Evolutionary conservation across 2,888 invertebrate species (phyloP), one percentile per base, ranked within the genome.

Genomic region (Melipona bicolor): DNA sequence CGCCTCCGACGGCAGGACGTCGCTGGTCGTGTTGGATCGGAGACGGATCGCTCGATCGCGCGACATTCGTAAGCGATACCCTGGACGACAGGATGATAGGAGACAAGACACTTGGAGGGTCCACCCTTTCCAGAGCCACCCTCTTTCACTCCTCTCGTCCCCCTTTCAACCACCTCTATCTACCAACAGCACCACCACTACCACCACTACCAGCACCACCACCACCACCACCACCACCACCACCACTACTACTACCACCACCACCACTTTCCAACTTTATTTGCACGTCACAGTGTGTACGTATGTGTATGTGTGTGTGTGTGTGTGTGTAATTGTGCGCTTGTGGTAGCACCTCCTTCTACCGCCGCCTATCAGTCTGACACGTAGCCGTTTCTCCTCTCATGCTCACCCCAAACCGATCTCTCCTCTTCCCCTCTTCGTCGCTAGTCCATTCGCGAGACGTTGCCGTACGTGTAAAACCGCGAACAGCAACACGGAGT

Each of bases 21-120:
- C 71, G 80, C 79, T 82, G 67, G 81, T 75, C 88, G 88, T 88
- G 87, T 82, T 85, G 89, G 91, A 92, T 90, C 89, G 91, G 84
- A 90, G 89, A 89, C 92, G 91, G 91, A 92, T 92, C 92, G 89
- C 88, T 91, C 92, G 92, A 92, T 92, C 92, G 92, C 92, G 91
- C 92, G 92, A 92, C 92, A 92, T 92, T 92, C 92, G 92, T 92
- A 92, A 92, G 90, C 92, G 92, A 92, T 92, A 92, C 91, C 88
- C 92, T 90, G 91, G 91, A 92, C 92, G 91, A 92, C 91, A 91
- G 91, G 92, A 92, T 91, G 91, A 92, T 92, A 92, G 91, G 92
- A 92, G 92, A 92, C 91, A 90, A 91, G 92, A 91, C 90, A 91
- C 92, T 92, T 92, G 90, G 90, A 90, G 86, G 90, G 87, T 79